Conservation (phyloP, 2,888 invertebrate genomes). For the Xiphydria camelus region DNA sequence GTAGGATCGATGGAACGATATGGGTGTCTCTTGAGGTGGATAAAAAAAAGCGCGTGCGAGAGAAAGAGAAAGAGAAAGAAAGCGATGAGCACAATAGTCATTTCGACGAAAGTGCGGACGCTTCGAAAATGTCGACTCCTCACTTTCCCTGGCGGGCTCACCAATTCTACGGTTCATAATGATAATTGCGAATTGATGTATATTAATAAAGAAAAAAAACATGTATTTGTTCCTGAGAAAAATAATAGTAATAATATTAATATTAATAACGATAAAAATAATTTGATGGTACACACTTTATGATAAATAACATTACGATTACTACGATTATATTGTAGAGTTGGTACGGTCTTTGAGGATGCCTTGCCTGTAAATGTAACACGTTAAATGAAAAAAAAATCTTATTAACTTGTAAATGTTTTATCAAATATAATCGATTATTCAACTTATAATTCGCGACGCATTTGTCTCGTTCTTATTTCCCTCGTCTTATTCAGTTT, state of each 20-base stretch:
- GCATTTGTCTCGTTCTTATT: too few species aligned
- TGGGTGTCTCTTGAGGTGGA: constrained; percentile 14
- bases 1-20: constrained; percentile 6
- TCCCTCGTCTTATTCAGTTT: too few species aligned
- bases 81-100: constrained; percentile 14
- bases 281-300: constrained; percentile 56
- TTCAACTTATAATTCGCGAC: constrained; percentile 48
- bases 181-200: constrained; percentile 54
- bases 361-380: constrained; percentile 58
- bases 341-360: constrained; percentile 57
- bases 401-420: constrained; percentile 58
- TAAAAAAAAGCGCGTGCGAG: constrained; percentile 11
- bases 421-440: constrained; percentile 58
- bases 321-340: constrained; percentile 49
- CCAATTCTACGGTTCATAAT: constrained; percentile 47
- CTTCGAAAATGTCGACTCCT: constrained; percentile 36
- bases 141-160: constrained; percentile 39
- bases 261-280: constrained; percentile 49
- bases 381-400: constrained; percentile 37
- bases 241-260: constrained; percentile 16
- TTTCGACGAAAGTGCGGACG: constrained; percentile 24
- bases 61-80: constrained; percentile 11
- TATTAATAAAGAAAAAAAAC: constrained; percentile 40
- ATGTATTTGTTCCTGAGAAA: constrained; percentile 13
- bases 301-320: constrained; percentile 52